A percentile compares a stretch with the other conserved stretches of the same genome.
phyloP scores from a whole-genome alignment of 2,113 vertebrate species.

The Cromileptes altivelis region DNA sequence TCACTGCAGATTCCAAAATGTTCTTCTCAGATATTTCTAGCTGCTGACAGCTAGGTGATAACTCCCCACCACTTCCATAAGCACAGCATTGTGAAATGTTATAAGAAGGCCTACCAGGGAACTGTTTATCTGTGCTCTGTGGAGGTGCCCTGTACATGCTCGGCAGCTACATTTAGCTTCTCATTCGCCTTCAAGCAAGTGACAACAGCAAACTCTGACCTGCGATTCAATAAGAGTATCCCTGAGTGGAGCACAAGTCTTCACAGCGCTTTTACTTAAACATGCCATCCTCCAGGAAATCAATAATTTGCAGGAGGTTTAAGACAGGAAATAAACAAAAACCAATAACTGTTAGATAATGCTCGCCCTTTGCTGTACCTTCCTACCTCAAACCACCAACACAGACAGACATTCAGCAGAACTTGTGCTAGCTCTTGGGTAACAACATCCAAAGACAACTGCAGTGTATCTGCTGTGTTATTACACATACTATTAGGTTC shows the following conservation, averaged over 20 bases:
- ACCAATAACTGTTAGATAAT: constrained; percentile 76
- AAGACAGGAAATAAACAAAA: constrained; percentile 78
- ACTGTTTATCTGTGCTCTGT: constrained; percentile 66
- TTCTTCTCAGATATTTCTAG: constrained; percentile 68
- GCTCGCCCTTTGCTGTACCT: constrained; percentile 65
- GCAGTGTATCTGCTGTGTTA: constrained; percentile 37
- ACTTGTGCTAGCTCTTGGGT: constrained; percentile 46
- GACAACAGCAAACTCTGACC: constrained; percentile 72
- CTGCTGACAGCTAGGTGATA: constrained; percentile 67
- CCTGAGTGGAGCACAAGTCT: constrained; percentile 58
- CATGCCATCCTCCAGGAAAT: constrained; percentile 78
- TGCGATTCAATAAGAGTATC: constrained; percentile 66
- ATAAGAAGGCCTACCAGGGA: constrained; percentile 44
- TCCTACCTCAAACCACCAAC: constrained; percentile 73
- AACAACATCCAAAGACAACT: constrained; percentile 55
- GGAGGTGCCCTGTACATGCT: constrained; percentile 59
- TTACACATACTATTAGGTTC: constrained; percentile 52
- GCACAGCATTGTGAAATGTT: constrained; percentile 63
- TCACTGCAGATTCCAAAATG: constrained; percentile 59
- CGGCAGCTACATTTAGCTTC: constrained; percentile 75
- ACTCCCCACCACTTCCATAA: constrained; percentile 65
- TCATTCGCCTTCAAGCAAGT: constrained; percentile 69
- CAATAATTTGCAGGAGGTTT: constrained; percentile 79
- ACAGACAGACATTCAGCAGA: constrained; percentile 55
- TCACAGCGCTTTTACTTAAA: constrained; percentile 68